Conservation (phyloP, 2,888 invertebrate genomes). For the Thera britannica region DNA sequence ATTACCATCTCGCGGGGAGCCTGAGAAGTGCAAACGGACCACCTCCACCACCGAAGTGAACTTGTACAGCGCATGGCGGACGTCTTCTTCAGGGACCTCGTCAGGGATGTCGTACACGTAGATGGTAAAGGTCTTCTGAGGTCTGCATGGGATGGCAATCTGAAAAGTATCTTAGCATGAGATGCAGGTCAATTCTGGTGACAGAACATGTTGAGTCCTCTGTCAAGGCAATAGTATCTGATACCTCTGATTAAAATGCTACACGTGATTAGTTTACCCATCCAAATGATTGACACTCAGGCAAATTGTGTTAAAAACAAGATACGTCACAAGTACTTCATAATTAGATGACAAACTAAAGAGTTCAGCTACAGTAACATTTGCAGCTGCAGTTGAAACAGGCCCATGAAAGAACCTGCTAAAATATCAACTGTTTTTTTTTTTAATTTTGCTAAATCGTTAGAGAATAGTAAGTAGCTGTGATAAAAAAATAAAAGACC, state of each 20-base stretch:
- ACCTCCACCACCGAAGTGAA: constrained; percentile 93
- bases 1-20: constrained; percentile 74
- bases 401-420: no score
- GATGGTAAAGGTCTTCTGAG: constrained; percentile 94
- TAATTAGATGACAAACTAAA: no score
- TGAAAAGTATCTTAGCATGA: constrained; percentile 50
- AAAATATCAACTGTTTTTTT: no score
- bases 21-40: constrained; percentile 85
- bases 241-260: neutral
- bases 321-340: no score
- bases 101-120: constrained; percentile 93
- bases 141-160: constrained; percentile 93
- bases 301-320: no score
- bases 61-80: constrained; percentile 91
- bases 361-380: no score
- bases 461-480: neutral
- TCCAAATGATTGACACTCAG: no score
- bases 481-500: neutral
- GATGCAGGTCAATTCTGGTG: neutral
- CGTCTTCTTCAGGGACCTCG: constrained; percentile 93
- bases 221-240: no score
- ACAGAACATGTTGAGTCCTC: neutral
- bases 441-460: no score
- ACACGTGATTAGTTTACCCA: no score
- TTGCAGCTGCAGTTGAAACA: no score